These are phyloP conservation scores for Nesoenas mayeri DNA, from an alignment of 2,113 vertebrate species.

Conservation along the genomic window DNA sequence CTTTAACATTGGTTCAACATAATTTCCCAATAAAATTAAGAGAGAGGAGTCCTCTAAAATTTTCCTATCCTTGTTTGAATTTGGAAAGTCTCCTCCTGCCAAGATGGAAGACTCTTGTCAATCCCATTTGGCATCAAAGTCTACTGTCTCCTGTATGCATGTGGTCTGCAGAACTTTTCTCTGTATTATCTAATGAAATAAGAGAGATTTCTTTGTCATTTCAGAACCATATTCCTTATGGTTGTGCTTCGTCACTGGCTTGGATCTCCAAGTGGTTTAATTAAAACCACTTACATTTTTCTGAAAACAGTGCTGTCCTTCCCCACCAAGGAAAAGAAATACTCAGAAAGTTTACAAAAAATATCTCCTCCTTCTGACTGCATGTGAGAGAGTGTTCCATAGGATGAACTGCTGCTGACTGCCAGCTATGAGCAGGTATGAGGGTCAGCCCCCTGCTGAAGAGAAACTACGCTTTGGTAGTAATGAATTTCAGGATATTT, in stretches of 20 bases:
- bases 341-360: not conserved
- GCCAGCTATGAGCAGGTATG: fast-evolving
- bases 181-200: not conserved
- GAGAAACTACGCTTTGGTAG: not conserved
- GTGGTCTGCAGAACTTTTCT: not conserved
- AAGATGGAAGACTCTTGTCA: not conserved
- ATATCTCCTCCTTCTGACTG: not conserved
- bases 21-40: not conserved
- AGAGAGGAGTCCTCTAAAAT: not conserved
- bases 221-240: not conserved
- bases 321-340: not conserved
- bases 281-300: not conserved
- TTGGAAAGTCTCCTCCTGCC: not conserved
- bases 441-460: not conserved
- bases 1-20: not conserved
- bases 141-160: not conserved
- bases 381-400: fast-evolving
- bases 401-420: not conserved
- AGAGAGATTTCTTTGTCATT: not conserved
- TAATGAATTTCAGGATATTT: not conserved
- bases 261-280: not conserved
- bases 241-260: not conserved
- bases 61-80: not conserved
- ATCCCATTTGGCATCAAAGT: not conserved
- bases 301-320: not conserved